Percentiles rank a stretch among this genome's conserved stretches.
phyloP scores from a whole-genome alignment of 2,797 vertebrate genomes.

The Monodelphis domestica region DNA sequence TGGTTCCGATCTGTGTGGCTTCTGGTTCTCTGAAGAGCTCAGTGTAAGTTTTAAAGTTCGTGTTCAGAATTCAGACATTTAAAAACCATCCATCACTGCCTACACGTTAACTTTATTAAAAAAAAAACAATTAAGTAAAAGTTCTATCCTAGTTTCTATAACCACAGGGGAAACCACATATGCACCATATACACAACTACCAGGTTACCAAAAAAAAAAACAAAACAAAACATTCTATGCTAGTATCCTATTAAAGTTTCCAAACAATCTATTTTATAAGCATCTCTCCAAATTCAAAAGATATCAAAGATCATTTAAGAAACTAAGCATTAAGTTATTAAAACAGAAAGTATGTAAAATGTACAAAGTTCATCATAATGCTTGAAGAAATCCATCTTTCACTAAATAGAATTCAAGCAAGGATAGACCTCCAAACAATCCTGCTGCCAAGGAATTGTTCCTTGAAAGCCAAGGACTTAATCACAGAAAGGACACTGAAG shows the following conservation, averaged over 20 bases:
- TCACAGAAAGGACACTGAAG: background rate
- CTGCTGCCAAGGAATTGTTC: background rate
- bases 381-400: conserved; percentile 12
- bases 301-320: conserved; percentile 14
- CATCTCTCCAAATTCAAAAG: conserved; percentile 16
- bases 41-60: conserved; percentile 15
- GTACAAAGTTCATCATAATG: conserved; percentile 1
- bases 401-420: conserved; percentile 31
- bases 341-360: background rate
- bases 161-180: background rate
- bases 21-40: conserved; percentile 28
- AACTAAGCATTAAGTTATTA: too few relatives aligned
- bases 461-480: background rate
- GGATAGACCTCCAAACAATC: background rate
- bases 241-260: background rate
- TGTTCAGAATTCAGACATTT: conserved; percentile 14
- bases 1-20: conserved; percentile 12
- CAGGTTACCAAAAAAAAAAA: conserved; percentile 12
- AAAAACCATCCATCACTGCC: conserved; percentile 14
- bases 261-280: conserved; percentile 16
- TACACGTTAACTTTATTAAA: conserved; percentile 36
- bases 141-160: conserved; percentile 40
- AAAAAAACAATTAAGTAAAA: conserved; percentile 34
- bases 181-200: background rate
- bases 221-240: background rate